phyloP scores from a whole-genome alignment of 2,113 vertebrate genomes.

The Poeciliopsis retropinna region DNA sequence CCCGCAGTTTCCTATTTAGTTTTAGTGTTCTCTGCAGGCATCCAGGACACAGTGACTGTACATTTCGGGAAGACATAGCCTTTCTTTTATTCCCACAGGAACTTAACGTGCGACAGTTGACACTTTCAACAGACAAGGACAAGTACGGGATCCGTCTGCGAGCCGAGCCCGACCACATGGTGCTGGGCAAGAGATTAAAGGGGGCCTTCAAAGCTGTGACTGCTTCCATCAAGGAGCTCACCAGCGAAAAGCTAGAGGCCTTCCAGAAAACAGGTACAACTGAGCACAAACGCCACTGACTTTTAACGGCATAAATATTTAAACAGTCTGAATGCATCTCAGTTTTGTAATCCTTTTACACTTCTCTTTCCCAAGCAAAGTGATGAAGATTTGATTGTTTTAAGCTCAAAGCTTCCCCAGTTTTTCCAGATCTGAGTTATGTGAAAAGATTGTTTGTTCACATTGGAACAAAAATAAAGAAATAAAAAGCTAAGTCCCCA shows the following conservation, averaged over 20 bases:
- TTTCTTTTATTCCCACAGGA: conserved; percentile 78
- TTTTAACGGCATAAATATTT: not conserved
- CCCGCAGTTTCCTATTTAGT: not conserved
- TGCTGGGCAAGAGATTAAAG: conserved; percentile 94
- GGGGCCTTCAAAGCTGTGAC: conserved; percentile 90
- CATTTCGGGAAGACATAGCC: conserved; percentile 4
- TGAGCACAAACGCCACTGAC: not conserved
- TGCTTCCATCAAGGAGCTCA: conserved; percentile 89
- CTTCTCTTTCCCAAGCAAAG: not conserved
- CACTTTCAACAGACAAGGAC: conserved; percentile 91
- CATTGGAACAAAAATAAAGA: not conserved
- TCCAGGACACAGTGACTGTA: conserved; percentile 4
- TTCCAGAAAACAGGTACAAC: conserved; percentile 89
- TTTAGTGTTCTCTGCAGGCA: not conserved
- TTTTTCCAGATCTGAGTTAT: not conserved
- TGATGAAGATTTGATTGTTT: not conserved
- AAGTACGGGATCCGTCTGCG: conserved; percentile 89
- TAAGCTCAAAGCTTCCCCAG: not conserved
- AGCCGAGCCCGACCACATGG: conserved; percentile 97
- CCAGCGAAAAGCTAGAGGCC: conserved; percentile 86
- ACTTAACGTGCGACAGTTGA: conserved; percentile 92
- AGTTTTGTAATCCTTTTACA: not conserved
- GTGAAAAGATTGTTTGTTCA: not conserved
- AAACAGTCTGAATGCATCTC: not conserved
- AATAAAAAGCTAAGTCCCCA: too few species aligned